phyloP scores from a whole-genome alignment of 1,140 invertebrate genomes.

The Macrocentrus cingulum region DNA sequence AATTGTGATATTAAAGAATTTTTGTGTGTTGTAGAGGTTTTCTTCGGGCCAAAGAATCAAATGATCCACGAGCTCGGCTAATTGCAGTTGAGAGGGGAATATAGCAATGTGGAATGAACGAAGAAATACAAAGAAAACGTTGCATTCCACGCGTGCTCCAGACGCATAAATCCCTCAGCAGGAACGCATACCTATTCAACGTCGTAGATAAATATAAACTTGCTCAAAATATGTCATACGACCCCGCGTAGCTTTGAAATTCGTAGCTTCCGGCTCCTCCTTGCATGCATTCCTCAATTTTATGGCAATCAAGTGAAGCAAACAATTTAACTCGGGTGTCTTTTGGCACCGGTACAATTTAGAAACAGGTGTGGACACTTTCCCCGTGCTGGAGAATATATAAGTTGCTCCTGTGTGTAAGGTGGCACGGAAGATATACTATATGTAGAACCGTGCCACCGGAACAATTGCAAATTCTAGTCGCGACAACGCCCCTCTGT shows the following conservation, averaged over 20 bases:
- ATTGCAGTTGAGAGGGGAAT: slow-evolving; percentile 28
- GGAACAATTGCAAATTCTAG: slow-evolving; percentile 8
- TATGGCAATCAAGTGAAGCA: neutral
- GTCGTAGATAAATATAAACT: slow-evolving; percentile 25
- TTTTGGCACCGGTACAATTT: neutral
- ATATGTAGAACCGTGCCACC: slow-evolving; percentile 13
- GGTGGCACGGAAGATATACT: neutral
- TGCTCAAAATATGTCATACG: slow-evolving; percentile 24
- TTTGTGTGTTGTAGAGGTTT: neutral
- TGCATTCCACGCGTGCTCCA: slow-evolving; percentile 50
- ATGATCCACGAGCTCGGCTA: slow-evolving; percentile 27
- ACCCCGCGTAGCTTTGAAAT: slow-evolving; percentile 7
- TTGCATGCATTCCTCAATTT: neutral
- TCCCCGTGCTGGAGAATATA: neutral
- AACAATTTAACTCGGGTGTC: neutral
- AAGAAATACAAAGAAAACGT: slow-evolving; percentile 45
- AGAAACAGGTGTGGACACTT: neutral
- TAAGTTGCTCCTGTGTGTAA: slow-evolving; percentile 8
- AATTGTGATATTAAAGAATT: neutral
- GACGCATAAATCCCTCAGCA: slow-evolving; percentile 55
- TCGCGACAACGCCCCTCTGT: slow-evolving; percentile 8
- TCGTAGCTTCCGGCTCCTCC: slow-evolving; percentile 13
- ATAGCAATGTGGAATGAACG: slow-evolving; percentile 23
- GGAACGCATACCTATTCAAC: slow-evolving; percentile 33
- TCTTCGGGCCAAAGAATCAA: neutral